phyloP scores from a whole-genome alignment of 2,888 invertebrate species.

The Melikaiella ostensackeni region DNA sequence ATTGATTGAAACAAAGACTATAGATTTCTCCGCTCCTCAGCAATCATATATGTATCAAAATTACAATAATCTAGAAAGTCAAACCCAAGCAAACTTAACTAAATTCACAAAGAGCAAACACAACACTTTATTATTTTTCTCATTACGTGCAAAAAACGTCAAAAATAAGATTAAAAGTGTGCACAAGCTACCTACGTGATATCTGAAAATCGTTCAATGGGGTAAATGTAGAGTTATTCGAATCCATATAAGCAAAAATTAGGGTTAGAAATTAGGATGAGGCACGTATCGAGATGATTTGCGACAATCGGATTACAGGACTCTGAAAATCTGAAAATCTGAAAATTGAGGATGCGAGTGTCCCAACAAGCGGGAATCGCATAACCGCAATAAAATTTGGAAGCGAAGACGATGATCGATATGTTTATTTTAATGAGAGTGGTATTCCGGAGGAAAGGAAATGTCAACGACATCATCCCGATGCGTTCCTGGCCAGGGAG shows the following conservation, averaged over 20 bases:
- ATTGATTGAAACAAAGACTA: constrained; percentile 12
- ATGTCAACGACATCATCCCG: not conserved
- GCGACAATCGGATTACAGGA: not conserved
- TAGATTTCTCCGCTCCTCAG: not conserved
- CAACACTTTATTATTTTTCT: not conserved
- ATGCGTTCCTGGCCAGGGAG: constrained; percentile 5
- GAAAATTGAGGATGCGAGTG: not conserved
- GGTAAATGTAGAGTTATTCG: not conserved
- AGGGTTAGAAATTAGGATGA: not conserved
- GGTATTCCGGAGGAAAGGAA: not conserved
- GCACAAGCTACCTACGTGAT: not conserved
- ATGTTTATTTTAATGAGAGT: not conserved
- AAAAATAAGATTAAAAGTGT: not conserved
- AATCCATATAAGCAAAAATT: not conserved
- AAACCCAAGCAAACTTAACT: not conserved
- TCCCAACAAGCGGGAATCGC: constrained; percentile 25
- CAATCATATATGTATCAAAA: not conserved
- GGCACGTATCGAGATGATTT: constrained; percentile 11
- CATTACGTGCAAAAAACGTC: not conserved
- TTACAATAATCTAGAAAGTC: not conserved
- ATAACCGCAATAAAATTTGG: not conserved
- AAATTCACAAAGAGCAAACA: not conserved
- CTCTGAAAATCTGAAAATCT: not conserved
- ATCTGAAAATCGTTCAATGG: not conserved
- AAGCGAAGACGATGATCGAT: not conserved